Percentiles rank a stretch among this genome's conserved stretches.
These are phyloP conservation scores for Pelosia muscerda DNA, from an alignment of 2,888 invertebrate genomes.

Conservation along the genomic window DNA sequence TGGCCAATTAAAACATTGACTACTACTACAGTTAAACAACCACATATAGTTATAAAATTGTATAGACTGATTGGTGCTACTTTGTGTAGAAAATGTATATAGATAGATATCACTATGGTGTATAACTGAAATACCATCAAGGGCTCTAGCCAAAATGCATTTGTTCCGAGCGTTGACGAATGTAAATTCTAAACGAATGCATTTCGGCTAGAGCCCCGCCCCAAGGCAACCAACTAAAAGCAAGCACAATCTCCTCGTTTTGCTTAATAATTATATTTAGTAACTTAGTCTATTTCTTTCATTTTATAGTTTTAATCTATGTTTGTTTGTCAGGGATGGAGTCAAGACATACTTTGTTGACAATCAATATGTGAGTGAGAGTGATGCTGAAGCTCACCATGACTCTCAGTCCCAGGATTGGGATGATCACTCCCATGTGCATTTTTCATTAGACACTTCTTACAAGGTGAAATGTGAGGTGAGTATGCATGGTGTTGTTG, in stretches of 20 bases:
- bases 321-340: conserved; percentile 64
- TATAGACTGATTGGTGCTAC: not conserved
- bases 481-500: too few relatives aligned
- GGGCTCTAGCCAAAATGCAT: too few relatives aligned
- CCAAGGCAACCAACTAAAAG: too few relatives aligned
- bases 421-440: conserved; percentile 83
- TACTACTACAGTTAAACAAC: too few relatives aligned
- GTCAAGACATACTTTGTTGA: conserved; percentile 71
- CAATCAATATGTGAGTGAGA: conserved; percentile 77
- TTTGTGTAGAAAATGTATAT: not conserved
- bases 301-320: too few relatives aligned
- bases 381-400: conserved; percentile 69
- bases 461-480: conserved; percentile 83
- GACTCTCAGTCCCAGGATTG: conserved; percentile 72
- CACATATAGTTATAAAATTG: too few relatives aligned
- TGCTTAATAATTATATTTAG: not conserved
- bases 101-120: not conserved
- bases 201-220: too few relatives aligned
- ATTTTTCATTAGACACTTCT: conserved; percentile 80
- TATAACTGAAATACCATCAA: too few relatives aligned
- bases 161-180: too few relatives aligned
- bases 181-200: too few relatives aligned
- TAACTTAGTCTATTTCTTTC: too few relatives aligned
- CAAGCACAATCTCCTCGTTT: not conserved
- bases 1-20: too few relatives aligned